Evolutionary conservation across 1,140 invertebrate species (phyloP).

Genomic region (Gryon sp.): DNA sequence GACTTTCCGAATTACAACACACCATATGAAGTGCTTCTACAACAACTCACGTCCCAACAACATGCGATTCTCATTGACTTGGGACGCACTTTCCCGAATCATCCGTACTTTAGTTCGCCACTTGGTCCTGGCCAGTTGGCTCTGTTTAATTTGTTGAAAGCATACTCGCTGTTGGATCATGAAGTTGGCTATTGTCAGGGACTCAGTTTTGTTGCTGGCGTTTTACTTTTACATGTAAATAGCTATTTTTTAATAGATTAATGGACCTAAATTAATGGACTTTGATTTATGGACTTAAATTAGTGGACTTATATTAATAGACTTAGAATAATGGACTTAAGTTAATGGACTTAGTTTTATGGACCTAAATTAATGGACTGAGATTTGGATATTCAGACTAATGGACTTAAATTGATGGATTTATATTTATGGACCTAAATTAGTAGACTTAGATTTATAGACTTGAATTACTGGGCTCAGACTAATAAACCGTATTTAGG

Average conservation of each 20-base stretch:
- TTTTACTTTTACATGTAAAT: constrained; percentile 92
- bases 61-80: constrained; percentile 96
- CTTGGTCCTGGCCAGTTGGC: constrained; percentile 94
- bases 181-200: constrained; percentile 98
- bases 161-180: constrained; percentile 95
- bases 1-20: constrained; percentile 87
- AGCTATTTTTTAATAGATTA: neutral
- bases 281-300: neutral
- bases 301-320: no score
- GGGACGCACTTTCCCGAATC: constrained; percentile 95
- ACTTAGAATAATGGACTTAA: no score
- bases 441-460: no score
- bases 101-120: constrained; percentile 93
- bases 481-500: no score
- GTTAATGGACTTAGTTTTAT: no score
- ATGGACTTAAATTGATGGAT: no score
- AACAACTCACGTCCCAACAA: constrained; percentile 94
- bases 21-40: constrained; percentile 89
- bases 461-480: no score
- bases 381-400: no score
- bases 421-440: no score
- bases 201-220: constrained; percentile 95
- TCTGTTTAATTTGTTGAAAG: constrained; percentile 96
- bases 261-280: no score
- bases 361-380: no score